Conservation (phyloP, 2,113 vertebrate species). For the Sphyrna mokarran region DNA sequence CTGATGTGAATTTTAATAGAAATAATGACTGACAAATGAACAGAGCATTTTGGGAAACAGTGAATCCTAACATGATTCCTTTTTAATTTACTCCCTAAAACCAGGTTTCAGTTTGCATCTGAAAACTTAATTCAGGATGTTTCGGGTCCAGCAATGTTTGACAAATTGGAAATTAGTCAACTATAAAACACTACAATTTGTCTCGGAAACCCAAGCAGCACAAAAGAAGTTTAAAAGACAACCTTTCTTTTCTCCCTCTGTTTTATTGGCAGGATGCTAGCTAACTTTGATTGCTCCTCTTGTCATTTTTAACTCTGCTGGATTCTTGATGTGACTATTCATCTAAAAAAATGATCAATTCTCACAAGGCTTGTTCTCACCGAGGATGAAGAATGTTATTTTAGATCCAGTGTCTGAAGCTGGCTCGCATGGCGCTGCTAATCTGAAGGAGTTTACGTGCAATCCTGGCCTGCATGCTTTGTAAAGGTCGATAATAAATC, state of each 20-base stretch:
- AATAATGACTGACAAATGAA: neutral
- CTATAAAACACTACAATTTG: neutral
- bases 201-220: neutral
- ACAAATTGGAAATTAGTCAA: neutral
- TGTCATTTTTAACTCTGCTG: neutral
- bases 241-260: neutral
- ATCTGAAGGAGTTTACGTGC: neutral
- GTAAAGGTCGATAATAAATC: neutral
- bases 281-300: neutral
- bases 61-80: neutral
- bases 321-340: neutral
- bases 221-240: neutral
- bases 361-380: neutral
- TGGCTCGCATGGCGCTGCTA: too few relatives aligned
- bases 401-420: neutral
- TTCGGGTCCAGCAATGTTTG: neutral
- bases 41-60: neutral
- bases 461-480: neutral
- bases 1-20: neutral
- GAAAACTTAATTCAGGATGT: neutral
- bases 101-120: neutral
- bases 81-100: neutral
- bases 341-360: neutral
- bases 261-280: neutral
- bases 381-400: neutral